phyloP scores from a whole-genome alignment of 2,113 vertebrate species.

The Dendrocopos noguchii region DNA sequence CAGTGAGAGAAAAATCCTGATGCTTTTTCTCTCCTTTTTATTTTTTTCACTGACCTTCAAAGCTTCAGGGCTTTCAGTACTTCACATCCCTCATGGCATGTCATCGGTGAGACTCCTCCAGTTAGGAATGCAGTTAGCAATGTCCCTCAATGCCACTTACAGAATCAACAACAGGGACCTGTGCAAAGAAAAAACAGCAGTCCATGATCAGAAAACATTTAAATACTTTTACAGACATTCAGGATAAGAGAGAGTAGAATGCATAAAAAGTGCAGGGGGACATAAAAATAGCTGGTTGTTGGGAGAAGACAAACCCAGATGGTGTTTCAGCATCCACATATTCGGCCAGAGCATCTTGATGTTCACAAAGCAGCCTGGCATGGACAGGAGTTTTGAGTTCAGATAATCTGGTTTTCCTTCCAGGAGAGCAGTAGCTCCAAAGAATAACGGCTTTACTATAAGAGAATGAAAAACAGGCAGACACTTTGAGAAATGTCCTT shows the following conservation, averaged over 20 bases:
- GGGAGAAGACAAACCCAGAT: neutral
- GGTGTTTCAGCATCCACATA: neutral
- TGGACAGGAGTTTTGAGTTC: neutral
- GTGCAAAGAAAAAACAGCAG: neutral
- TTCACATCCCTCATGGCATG: neutral
- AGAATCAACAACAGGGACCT: neutral
- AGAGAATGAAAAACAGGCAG: neutral
- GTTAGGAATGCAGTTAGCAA: neutral
- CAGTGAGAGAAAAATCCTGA: neutral
- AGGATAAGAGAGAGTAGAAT: neutral
- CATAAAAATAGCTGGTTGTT: neutral
- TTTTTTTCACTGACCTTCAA: neutral
- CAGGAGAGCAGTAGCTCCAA: neutral
- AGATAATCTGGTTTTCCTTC: neutral
- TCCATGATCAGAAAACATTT: neutral
- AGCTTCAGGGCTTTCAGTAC: neutral
- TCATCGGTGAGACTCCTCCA: neutral
- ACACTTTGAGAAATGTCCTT: neutral
- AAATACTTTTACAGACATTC: neutral
- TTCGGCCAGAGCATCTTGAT: neutral
- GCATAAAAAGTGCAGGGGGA: neutral
- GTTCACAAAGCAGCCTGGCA: neutral
- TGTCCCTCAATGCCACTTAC: neutral
- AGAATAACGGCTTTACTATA: neutral
- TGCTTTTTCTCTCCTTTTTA: neutral